A percentile compares a stretch with the other conserved stretches of the same genome.
Conservation (phyloP, 1,140 invertebrate species). For the Apis mellifera region DNA sequence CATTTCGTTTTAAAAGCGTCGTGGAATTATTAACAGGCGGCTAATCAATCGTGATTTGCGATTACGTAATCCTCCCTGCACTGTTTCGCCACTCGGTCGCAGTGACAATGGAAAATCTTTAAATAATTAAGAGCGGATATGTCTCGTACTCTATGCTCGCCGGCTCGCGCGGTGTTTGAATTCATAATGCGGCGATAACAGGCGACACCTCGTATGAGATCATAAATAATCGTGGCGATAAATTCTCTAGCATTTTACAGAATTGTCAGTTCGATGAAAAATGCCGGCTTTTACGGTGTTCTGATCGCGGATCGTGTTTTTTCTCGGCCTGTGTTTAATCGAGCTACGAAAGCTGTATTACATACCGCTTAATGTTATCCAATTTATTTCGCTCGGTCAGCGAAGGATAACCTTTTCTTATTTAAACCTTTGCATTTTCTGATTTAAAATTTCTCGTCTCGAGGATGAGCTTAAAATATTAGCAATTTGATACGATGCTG, state of each 20-base stretch:
- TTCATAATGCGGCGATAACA: slow-evolving; percentile 26
- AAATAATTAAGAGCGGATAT: slow-evolving; percentile 22
- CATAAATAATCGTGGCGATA: slow-evolving; percentile 42
- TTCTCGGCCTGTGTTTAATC: slow-evolving; percentile 25
- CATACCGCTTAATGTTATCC: background rate
- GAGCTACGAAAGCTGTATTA: slow-evolving; percentile 28
- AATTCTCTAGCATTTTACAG: slow-evolving; percentile 26
- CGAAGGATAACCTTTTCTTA: background rate
- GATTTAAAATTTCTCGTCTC: too few species aligned
- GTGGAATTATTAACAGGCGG: slow-evolving; percentile 26
- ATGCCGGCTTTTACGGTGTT: background rate
- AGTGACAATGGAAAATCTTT: slow-evolving; percentile 29
- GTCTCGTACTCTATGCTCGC: background rate
- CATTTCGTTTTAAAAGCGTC: slow-evolving; percentile 30
- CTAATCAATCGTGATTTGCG: slow-evolving; percentile 25
- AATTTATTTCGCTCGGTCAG: background rate
- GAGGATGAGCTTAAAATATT: too few species aligned
- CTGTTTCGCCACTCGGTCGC: background rate
- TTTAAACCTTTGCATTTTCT: background rate
- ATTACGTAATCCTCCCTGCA: slow-evolving; percentile 11
- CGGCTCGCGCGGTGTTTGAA: background rate
- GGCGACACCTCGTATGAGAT: background rate
- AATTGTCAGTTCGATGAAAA: slow-evolving; percentile 28
- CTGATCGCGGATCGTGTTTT: slow-evolving; percentile 29
- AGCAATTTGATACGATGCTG: too few species aligned